phyloP scores from a whole-genome alignment of 2,797 vertebrate genomes.

The Podarcis lilfordi region DNA sequence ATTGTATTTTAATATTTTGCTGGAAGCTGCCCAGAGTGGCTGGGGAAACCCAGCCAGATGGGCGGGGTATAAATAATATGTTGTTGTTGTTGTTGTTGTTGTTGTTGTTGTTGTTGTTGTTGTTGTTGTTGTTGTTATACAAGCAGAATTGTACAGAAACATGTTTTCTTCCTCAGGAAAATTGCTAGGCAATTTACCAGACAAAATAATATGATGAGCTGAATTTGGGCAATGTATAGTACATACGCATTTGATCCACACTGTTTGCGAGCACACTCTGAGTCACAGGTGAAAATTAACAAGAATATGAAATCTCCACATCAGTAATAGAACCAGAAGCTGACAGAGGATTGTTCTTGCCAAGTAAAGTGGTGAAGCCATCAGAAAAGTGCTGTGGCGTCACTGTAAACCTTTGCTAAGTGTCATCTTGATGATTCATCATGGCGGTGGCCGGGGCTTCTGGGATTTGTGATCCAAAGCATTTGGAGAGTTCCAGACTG shows the following conservation, averaged over 20 bases:
- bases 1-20: too few species aligned
- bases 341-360: not conserved
- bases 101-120: too few species aligned
- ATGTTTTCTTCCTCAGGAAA: not conserved
- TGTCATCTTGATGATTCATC: not conserved
- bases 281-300: not conserved
- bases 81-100: too few species aligned
- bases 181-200: not conserved
- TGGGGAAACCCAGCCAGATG: too few species aligned
- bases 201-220: not conserved
- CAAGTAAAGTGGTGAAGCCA: not conserved
- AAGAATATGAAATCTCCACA: not conserved
- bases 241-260: slow-evolving; percentile 6
- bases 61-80: too few species aligned
- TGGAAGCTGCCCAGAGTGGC: too few species aligned
- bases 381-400: not conserved
- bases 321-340: not conserved
- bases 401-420: not conserved
- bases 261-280: not conserved
- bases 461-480: not conserved
- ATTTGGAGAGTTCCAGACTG: too few species aligned
- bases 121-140: not conserved
- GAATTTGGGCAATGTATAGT: not conserved
- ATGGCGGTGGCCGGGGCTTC: not conserved
- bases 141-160: not conserved